A percentile compares a stretch with the other conserved stretches of the same genome.
Evolutionary conservation across 2,113 vertebrate genomes (phyloP).

Genomic region (Lepus europaeus): DNA sequence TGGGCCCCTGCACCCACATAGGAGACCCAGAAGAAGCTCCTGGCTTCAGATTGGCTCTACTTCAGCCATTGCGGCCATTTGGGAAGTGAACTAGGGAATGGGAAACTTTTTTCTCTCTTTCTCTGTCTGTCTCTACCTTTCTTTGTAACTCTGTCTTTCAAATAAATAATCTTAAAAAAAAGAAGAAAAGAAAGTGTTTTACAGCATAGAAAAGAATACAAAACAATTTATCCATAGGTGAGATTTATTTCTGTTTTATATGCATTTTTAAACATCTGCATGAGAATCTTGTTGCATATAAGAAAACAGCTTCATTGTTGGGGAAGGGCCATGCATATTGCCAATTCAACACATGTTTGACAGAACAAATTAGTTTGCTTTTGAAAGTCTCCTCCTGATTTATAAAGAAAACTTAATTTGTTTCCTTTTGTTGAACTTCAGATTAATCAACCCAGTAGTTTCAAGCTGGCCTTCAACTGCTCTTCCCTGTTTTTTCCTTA

Average conservation of each 20-base stretch:
- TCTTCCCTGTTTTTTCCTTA: slow-evolving; percentile 62
- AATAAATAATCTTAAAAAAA: too few relatives aligned
- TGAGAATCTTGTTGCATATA: neutral
- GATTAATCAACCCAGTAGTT: slow-evolving; percentile 74
- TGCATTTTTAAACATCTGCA: neutral
- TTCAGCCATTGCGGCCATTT: too few relatives aligned
- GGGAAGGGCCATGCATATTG: neutral
- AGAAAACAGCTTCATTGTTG: slow-evolving; percentile 5
- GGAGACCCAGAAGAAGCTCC: too few relatives aligned
- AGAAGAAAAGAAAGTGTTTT: too few relatives aligned
- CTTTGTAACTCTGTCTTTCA: too few relatives aligned
- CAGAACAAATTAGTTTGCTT: slow-evolving; percentile 66
- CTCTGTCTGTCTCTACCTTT: too few relatives aligned
- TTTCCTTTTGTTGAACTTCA: slow-evolving; percentile 67
- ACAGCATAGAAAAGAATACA: neutral
- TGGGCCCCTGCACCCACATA: too few relatives aligned
- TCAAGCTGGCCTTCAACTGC: slow-evolving; percentile 73
- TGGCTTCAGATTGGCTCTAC: too few relatives aligned
- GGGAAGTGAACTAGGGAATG: too few relatives aligned
- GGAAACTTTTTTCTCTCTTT: too few relatives aligned
- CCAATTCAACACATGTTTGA: slow-evolving; percentile 20
- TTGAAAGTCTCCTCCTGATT: slow-evolving; percentile 55
- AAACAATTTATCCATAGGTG: neutral
- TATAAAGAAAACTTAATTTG: slow-evolving; percentile 76
- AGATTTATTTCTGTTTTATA: neutral